Conservation (phyloP, 35 echinoderm and acorn worm species). For the Apostichopus parvimensis region DNA sequence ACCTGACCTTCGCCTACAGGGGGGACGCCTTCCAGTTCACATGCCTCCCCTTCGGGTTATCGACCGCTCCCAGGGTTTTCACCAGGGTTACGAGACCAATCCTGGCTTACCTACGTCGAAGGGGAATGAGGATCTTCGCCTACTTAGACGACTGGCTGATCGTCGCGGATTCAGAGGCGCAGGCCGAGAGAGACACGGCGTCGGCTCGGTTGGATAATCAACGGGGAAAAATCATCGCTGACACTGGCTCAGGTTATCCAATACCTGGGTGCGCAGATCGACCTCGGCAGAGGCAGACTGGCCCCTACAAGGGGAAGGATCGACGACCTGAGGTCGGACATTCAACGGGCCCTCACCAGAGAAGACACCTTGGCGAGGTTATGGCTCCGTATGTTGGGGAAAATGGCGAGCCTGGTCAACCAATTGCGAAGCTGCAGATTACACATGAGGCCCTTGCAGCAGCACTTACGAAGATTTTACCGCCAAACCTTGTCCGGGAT, state of each 20-base stretch:
- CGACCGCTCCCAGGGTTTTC: neutral
- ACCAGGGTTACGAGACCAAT: neutral
- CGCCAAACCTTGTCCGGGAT: neutral
- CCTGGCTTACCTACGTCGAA: neutral
- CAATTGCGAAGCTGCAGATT: neutral
- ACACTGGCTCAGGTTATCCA: no score
- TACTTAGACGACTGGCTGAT: slow-evolving; percentile 14
- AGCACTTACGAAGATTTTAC: neutral
- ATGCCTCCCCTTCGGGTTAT: neutral
- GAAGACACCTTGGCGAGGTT: neutral
- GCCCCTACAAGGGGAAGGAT: neutral
- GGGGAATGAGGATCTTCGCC: neutral
- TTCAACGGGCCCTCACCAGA: neutral
- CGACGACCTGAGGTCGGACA: neutral
- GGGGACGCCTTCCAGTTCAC: neutral
- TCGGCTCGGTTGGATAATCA: neutral
- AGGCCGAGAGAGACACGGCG: neutral
- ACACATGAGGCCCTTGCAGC: neutral
- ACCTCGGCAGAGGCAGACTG: neutral
- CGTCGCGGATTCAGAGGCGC: neutral
- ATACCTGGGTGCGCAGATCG: neutral
- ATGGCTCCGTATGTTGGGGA: neutral
- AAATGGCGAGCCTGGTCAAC: neutral
- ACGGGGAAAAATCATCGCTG: neutral
- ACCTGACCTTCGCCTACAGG: neutral